phyloP scores from a whole-genome alignment of 2,888 invertebrate genomes.

The Lamproptera curius region DNA sequence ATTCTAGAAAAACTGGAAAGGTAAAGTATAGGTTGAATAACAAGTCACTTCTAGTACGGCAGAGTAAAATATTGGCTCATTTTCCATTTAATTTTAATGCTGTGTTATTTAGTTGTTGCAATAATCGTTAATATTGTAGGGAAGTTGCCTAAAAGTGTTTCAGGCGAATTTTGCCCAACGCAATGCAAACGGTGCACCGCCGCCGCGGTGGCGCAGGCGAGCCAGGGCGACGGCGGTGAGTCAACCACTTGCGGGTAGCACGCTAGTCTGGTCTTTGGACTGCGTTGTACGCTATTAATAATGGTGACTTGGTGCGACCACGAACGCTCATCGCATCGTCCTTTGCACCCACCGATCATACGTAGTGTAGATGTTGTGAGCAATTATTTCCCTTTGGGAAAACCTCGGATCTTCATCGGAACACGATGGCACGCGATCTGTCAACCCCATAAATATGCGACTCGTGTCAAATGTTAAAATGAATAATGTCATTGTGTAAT shows the following conservation, averaged over 20 bases:
- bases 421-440: no score
- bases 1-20: no score
- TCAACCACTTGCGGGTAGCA: slow-evolving; percentile 31
- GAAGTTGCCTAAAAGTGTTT: slow-evolving; percentile 49
- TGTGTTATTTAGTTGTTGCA: slow-evolving; percentile 17
- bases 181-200: slow-evolving; percentile 66
- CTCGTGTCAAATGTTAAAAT: no score
- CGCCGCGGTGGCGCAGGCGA: slow-evolving; percentile 55
- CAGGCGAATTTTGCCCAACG: slow-evolving; percentile 48
- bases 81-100: no score
- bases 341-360: not conserved
- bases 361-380: not conserved
- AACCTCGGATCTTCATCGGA: not conserved
- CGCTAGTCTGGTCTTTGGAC: slow-evolving; percentile 23
- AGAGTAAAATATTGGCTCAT: no score
- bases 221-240: slow-evolving; percentile 62
- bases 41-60: no score
- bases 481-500: no score
- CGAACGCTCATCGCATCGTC: not conserved
- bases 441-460: no score
- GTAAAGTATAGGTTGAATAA: no score
- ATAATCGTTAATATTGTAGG: slow-evolving; percentile 39
- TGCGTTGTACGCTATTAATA: slow-evolving; percentile 9
- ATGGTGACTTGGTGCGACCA: not conserved
- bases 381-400: not conserved